These are phyloP conservation scores for Triplophysa bombifrons DNA, from an alignment of 2,797 vertebrate genomes.

Conservation along the genomic window DNA sequence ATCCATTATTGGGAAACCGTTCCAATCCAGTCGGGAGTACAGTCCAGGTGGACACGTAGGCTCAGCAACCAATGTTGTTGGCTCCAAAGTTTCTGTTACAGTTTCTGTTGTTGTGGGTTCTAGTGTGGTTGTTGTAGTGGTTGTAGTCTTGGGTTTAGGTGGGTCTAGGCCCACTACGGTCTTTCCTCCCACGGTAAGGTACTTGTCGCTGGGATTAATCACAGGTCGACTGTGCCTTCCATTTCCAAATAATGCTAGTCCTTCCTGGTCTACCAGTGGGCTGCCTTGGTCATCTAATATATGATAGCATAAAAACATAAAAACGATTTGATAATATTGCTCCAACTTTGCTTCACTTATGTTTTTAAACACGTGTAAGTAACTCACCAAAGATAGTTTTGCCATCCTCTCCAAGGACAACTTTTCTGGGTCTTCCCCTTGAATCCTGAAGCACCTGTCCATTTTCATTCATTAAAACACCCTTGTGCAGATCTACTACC, in stretches of 20 bases:
- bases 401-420: slow-evolving; percentile 93
- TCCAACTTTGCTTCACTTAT: not conserved
- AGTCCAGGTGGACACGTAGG: slow-evolving; percentile 92
- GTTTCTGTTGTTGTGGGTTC: slow-evolving; percentile 73
- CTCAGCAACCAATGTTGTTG: slow-evolving; percentile 57
- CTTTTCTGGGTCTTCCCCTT: slow-evolving; percentile 88
- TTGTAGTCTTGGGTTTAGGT: slow-evolving; percentile 75
- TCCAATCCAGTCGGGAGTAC: slow-evolving; percentile 79
- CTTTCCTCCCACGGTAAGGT: slow-evolving; percentile 92
- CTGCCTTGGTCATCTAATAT: slow-evolving; percentile 87
- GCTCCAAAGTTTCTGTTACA: slow-evolving; percentile 59
- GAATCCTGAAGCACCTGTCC: slow-evolving; percentile 94
- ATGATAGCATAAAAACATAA: slow-evolving; percentile 11
- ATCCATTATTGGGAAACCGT: slow-evolving; percentile 81
- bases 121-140: slow-evolving; percentile 53
- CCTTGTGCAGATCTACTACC: slow-evolving; percentile 91
- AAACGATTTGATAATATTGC: not conserved
- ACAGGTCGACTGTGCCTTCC: slow-evolving; percentile 89
- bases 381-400: slow-evolving; percentile 91
- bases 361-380: slow-evolving; percentile 6
- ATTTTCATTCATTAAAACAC: slow-evolving; percentile 90
- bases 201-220: slow-evolving; percentile 90
- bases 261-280: slow-evolving; percentile 90
- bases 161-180: slow-evolving; percentile 89
- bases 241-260: slow-evolving; percentile 92